A percentile compares a stretch with the other conserved stretches of the same genome.
phyloP scores from a whole-genome alignment of 2,113 vertebrate species.

The Dendrocopos noguchii region DNA sequence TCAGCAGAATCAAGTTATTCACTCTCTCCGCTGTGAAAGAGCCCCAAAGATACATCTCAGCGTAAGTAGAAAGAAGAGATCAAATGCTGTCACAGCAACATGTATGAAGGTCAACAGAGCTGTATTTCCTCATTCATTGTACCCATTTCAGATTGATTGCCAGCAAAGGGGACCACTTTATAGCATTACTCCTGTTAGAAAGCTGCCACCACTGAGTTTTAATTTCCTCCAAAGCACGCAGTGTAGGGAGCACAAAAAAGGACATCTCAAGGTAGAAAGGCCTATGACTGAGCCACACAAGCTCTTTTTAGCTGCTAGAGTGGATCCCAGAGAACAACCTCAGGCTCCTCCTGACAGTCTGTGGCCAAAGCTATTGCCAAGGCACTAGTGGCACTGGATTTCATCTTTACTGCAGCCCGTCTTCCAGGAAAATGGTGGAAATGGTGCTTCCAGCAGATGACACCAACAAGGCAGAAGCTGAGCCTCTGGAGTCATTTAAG shows the following conservation, averaged over 20 bases:
- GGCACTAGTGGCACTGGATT: background rate
- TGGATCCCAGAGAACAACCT: background rate
- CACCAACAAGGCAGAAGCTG: background rate
- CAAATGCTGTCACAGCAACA: background rate
- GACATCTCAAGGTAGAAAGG: background rate
- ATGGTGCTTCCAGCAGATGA: background rate
- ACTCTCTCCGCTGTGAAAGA: background rate
- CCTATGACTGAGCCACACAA: fast-evolving
- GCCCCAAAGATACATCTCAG: background rate
- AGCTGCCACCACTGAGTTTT: background rate
- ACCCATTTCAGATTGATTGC: background rate
- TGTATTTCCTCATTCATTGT: fast-evolving
- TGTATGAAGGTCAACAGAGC: fast-evolving
- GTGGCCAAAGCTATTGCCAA: background rate
- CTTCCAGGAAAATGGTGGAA: background rate
- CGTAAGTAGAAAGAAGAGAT: background rate
- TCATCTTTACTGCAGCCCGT: background rate
- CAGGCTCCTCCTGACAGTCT: background rate
- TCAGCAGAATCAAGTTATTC: background rate
- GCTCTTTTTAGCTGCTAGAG: background rate
- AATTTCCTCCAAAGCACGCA: background rate
- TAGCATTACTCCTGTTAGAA: background rate
- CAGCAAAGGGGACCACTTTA: background rate
- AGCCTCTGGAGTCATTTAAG: background rate
- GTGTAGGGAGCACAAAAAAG: background rate